These are phyloP conservation scores for Chrysolina oricalcia DNA, from an alignment of 2,888 invertebrate genomes.

Conservation along the genomic window DNA sequence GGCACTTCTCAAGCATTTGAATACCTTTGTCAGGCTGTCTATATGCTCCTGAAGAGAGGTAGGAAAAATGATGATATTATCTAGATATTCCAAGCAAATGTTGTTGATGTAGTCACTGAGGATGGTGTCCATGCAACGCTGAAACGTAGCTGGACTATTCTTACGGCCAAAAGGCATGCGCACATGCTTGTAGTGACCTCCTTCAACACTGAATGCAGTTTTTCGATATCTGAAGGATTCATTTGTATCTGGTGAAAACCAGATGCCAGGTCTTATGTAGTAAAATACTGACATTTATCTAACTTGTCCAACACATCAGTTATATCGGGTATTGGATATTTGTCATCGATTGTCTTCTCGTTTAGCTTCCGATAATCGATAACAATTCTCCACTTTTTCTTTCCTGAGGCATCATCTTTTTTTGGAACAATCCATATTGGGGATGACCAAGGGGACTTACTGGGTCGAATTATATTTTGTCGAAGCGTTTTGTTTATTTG, in stretches of 20 bases:
- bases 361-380: conserved; percentile 27
- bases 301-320: conserved; percentile 28
- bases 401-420: too few species aligned
- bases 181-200: conserved; percentile 32
- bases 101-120: conserved; percentile 18
- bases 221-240: conserved; percentile 11
- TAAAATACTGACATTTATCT: conserved; percentile 22
- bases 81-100: neutral
- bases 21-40: too few species aligned
- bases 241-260: too few species aligned
- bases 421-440: too few species aligned
- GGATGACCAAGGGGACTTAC: too few species aligned
- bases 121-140: too few species aligned
- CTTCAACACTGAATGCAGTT: conserved; percentile 41
- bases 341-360: too few species aligned
- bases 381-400: conserved; percentile 27
- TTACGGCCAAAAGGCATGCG: conserved; percentile 42
- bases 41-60: too few species aligned
- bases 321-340: conserved; percentile 24
- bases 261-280: conserved; percentile 24
- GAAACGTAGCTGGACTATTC: conserved; percentile 44
- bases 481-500: too few species aligned
- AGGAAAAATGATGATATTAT: neutral
- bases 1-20: too few species aligned
- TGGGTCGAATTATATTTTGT: too few species aligned